phyloP scores from a whole-genome alignment of 2,113 vertebrate species.

The Mohoua ochrocephala region DNA sequence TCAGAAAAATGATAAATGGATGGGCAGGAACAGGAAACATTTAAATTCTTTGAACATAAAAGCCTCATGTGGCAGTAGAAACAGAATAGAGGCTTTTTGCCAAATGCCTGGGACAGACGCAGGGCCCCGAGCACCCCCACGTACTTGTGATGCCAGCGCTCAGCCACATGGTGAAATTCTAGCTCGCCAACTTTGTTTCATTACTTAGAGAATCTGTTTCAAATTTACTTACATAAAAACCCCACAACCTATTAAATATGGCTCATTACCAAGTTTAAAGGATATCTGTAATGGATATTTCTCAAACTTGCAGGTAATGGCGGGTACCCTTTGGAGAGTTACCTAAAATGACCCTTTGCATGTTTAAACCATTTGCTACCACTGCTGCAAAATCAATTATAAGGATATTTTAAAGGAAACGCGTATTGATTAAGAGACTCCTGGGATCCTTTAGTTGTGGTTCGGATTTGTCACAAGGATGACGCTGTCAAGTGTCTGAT shows the following conservation, averaged over 20 bases:
- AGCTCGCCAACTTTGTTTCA: conserved; percentile 46
- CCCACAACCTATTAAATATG: conserved; percentile 17
- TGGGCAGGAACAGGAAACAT: conserved; percentile 24
- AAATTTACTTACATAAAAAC: conserved; percentile 36
- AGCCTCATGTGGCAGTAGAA: conserved; percentile 17
- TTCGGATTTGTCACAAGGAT: background rate
- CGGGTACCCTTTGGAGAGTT: conserved; percentile 1
- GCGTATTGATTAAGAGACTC: background rate
- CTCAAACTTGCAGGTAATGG: conserved; percentile 17
- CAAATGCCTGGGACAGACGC: background rate
- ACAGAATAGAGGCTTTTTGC: conserved; percentile 29
- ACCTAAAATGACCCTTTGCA: conserved; percentile 42
- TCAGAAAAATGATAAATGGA: conserved; percentile 26
- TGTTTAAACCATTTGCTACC: conserved; percentile 1
- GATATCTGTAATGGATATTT: conserved; percentile 41
- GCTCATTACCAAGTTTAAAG: conserved; percentile 40
- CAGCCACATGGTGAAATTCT: conserved; percentile 54
- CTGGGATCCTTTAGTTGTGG: background rate
- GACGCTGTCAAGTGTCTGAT: background rate
- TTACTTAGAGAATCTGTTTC: conserved; percentile 58
- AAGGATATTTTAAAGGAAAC: background rate
- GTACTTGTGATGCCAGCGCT: background rate
- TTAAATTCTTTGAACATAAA: background rate
- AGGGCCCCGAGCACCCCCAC: conserved; percentile 19
- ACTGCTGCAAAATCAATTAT: background rate